Conservation (phyloP, 2,888 invertebrate genomes). For the Drosophila aldrichi region DNA sequence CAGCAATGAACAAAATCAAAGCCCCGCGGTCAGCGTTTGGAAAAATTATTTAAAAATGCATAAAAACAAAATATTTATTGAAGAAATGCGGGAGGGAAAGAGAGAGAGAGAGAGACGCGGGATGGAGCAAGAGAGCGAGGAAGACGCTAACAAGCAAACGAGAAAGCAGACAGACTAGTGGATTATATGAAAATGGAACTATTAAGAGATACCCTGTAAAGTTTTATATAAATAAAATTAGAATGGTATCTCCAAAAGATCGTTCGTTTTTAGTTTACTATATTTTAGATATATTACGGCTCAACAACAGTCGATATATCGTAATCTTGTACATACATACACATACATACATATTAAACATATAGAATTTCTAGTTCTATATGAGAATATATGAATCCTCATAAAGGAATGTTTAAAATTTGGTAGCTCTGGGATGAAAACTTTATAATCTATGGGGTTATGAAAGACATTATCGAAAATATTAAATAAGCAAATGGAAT, state of each 20-base stretch:
- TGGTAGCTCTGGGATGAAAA: no score
- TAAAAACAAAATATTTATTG: conserved; percentile 82
- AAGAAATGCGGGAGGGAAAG: conserved; percentile 24
- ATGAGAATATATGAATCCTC: no score
- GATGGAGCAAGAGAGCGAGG: neutral
- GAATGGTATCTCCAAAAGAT: neutral
- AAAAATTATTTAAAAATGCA: conserved; percentile 80
- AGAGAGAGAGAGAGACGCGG: neutral
- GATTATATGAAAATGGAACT: neutral
- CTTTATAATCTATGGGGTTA: no score
- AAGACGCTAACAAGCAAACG: conserved; percentile 64
- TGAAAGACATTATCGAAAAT: no score
- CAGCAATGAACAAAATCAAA: conserved; percentile 47
- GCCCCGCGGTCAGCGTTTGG: conserved; percentile 64
- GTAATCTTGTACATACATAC: no score
- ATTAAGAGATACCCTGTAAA: conserved; percentile 1
- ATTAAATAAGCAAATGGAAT: no score
- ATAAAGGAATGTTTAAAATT: no score
- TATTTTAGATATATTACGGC: no score
- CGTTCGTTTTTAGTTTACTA: no score
- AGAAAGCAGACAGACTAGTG: conserved; percentile 2
- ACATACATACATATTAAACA: no score
- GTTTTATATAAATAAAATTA: neutral
- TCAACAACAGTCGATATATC: no score
- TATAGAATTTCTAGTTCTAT: no score